Percentiles rank a stretch among this genome's conserved stretches.
Conservation (phyloP, 1,140 invertebrate species). For the Anoplophora glabripennis region DNA sequence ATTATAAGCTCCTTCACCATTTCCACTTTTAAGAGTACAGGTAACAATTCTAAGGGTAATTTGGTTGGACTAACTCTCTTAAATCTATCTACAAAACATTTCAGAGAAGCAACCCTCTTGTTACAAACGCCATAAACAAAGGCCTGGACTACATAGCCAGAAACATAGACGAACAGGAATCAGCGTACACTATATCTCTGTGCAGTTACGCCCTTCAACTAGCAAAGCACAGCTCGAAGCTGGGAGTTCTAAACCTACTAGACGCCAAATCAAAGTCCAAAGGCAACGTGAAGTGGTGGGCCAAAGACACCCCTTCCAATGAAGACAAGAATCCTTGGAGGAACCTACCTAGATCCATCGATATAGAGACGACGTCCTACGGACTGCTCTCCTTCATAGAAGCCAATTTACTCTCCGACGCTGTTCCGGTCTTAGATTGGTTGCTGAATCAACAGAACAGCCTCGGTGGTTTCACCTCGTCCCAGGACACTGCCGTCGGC, state of each 20-base stretch:
- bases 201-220: conserved; percentile 75
- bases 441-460: conserved; percentile 71
- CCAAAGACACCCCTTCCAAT: conserved; percentile 38
- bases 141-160: conserved; percentile 77
- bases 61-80: too few relatives aligned
- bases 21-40: too few relatives aligned
- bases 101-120: conserved; percentile 33
- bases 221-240: conserved; percentile 66
- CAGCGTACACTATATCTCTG: conserved; percentile 76
- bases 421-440: conserved; percentile 64
- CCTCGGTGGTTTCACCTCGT: conserved; percentile 73
- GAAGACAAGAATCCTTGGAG: conserved; percentile 56
- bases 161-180: conserved; percentile 65
- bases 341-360: conserved; percentile 57
- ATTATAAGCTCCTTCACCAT: too few relatives aligned
- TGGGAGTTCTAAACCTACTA: conserved; percentile 65
- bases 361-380: conserved; percentile 78
- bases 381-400: conserved; percentile 63
- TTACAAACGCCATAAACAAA: conserved; percentile 54
- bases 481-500: conserved; percentile 67
- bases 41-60: too few relatives aligned
- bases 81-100: too few relatives aligned
- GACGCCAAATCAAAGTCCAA: conserved; percentile 55
- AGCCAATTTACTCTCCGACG: conserved; percentile 55
- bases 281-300: conserved; percentile 58